Percentiles rank a stretch among this genome's conserved stretches.
These are phyloP conservation scores for Thamnophis sirtalis DNA, from an alignment of 2,113 vertebrate genomes.

Conservation along the genomic window DNA sequence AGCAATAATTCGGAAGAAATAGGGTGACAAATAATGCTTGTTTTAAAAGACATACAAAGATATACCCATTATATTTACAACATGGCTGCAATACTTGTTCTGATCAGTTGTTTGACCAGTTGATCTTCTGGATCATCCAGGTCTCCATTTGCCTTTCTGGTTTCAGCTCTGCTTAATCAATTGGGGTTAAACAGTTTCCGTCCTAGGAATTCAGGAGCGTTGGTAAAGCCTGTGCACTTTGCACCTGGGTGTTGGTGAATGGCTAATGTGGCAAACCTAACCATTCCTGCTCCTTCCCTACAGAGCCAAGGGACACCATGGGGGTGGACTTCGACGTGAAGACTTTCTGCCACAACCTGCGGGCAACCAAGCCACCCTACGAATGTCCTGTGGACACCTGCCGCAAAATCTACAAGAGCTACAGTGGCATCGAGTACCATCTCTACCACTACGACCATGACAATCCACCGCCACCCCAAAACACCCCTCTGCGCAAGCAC, in stretches of 20 bases:
- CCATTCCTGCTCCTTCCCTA: slow-evolving; percentile 17
- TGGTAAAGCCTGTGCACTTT: background rate
- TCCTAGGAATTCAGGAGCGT: background rate
- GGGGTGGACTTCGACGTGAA: slow-evolving; percentile 98
- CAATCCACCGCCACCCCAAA: slow-evolving; percentile 85
- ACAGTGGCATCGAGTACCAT: slow-evolving; percentile 97
- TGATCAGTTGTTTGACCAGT: background rate
- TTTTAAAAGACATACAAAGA: background rate
- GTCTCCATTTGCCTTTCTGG: background rate
- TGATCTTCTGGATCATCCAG: background rate
- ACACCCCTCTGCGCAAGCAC: slow-evolving; percentile 87
- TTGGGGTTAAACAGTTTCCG: background rate
- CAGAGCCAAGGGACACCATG: slow-evolving; percentile 77
- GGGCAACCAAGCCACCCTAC: slow-evolving; percentile 96
- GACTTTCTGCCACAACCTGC: slow-evolving; percentile 95
- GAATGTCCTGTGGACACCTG: slow-evolving; percentile 95
- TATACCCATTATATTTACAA: background rate
- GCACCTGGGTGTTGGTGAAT: background rate
- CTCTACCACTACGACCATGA: slow-evolving; percentile 98
- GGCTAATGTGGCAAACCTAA: background rate
- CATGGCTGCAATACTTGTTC: background rate
- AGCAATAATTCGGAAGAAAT: background rate
- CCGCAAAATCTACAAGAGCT: slow-evolving; percentile 97
- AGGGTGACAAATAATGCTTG: background rate
- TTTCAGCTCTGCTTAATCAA: background rate